Conservation (phyloP, 2,113 vertebrate species). For the Cochlearius cochlearius region DNA sequence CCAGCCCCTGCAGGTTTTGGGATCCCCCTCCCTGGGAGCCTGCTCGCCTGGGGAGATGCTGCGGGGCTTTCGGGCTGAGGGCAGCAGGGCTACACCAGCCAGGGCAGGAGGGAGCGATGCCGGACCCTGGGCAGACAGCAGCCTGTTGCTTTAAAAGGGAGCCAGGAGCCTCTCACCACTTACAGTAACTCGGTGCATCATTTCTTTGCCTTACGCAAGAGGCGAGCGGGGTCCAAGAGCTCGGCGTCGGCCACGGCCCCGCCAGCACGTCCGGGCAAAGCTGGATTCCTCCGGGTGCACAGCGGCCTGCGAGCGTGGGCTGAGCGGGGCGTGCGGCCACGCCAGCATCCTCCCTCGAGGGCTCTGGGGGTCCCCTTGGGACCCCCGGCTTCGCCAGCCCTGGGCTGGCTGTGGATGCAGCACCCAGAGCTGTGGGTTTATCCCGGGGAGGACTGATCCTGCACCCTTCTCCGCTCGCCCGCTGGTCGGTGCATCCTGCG, state of each 20-base stretch:
- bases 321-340: not conserved
- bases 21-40: not conserved
- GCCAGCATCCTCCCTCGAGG: fast-evolving
- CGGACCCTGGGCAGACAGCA: not conserved
- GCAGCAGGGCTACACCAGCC: fast-evolving
- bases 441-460: not conserved
- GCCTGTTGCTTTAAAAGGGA: conserved; percentile 44
- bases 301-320: fast-evolving
- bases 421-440: fast-evolving
- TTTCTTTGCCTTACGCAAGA: conserved; percentile 56
- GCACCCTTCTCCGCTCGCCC: not conserved
- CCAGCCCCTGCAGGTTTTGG: fast-evolving
- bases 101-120: not conserved
- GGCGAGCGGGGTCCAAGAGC: conserved; percentile 43
- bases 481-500: fast-evolving
- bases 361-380: not conserved
- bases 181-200: conserved; percentile 67
- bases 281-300: not conserved
- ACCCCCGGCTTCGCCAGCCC: not conserved
- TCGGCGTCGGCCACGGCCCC: not conserved
- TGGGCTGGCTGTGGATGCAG: fast-evolving
- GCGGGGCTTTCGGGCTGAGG: not conserved
- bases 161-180: conserved; percentile 58
- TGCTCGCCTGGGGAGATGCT: not conserved
- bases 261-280: not conserved